These are phyloP conservation scores for Ibidorhyncha struthersii DNA, from an alignment of 2,113 vertebrate genomes.

Conservation along the genomic window DNA sequence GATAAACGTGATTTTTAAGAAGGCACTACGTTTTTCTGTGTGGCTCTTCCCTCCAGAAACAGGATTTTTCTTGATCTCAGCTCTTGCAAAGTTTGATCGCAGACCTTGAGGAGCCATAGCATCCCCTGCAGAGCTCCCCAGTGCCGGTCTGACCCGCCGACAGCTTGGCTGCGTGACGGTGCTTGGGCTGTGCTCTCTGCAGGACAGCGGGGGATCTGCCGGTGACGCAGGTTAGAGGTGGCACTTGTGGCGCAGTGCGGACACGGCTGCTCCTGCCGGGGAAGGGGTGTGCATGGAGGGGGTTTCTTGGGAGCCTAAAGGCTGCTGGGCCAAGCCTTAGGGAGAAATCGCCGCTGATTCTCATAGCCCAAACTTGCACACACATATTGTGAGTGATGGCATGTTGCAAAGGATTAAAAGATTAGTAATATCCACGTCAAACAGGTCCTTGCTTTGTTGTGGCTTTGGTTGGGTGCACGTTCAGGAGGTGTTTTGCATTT, in stretches of 20 bases:
- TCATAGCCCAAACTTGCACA: background rate
- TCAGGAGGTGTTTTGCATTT: background rate
- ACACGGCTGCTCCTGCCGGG: background rate
- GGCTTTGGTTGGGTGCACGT: background rate
- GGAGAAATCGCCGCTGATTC: background rate
- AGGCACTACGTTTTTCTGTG: background rate
- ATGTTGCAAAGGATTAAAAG: background rate
- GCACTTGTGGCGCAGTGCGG: background rate
- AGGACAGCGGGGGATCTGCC: background rate
- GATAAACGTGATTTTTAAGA: background rate
- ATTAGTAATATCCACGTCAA: background rate
- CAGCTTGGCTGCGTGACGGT: background rate
- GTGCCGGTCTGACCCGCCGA: fast-evolving
- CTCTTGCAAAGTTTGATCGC: background rate
- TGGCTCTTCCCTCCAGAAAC: background rate
- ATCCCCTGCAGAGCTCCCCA: background rate
- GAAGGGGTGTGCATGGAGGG: too few species aligned
- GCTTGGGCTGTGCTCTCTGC: background rate
- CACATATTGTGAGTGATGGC: background rate
- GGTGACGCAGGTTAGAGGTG: background rate
- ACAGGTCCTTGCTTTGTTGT: too few species aligned
- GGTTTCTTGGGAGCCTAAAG: too few species aligned
- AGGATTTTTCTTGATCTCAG: background rate
- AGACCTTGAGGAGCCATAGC: background rate
- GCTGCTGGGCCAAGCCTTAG: background rate